Base-by-base conservation (phyloP, 2,888 invertebrate genomes). In the Parnassius orleans region DNA sequence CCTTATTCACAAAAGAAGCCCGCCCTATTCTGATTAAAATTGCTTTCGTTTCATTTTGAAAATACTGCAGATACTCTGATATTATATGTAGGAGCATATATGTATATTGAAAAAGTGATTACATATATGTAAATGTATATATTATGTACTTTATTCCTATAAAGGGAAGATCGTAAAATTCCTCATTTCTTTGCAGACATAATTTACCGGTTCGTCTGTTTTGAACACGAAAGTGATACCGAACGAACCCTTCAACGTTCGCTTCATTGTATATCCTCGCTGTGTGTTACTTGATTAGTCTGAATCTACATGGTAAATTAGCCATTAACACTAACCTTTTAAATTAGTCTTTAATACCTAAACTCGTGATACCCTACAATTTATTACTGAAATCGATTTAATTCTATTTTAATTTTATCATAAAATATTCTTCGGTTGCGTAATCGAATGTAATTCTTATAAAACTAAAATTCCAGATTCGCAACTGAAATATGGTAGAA, bases 401-500 rank as follows among this genome's bases (percentile, higher is more conserved):
- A 7, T 14, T 46, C 5, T n/a, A 48, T 48, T 7, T 9, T 48
- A 48, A 14, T 48, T 19, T 48, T 48, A 48, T 9, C 14, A 7
- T 48, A 9, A 9, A 48, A 48, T 15, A 48, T 14, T 48, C 1
- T 46, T 46, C 12, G 9, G 5, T 14, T 48, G 7, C 14, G 14
- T 12, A 48, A 12, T 10, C 7, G 9, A 33, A 14, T 48, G 14
- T 48, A 9, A n/a, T 14, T n/a, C 1, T 7, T n/a, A 14, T 24
- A 24, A 24, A 33, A 12, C n/a, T 14, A 9, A 56, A 75, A 74
- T 75, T 75, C 68, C 68, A 68, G 65, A 76, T 76, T 77, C 68
- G 72, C 70, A 71, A 70, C 66, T 69, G 67, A 74, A 74, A 69
- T 72, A 79, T 69, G 72, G 73, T 74, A 72, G 66, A 70, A 70